Conservation (phyloP, 2,113 vertebrate species). For the Erpornis zantholeuca region DNA sequence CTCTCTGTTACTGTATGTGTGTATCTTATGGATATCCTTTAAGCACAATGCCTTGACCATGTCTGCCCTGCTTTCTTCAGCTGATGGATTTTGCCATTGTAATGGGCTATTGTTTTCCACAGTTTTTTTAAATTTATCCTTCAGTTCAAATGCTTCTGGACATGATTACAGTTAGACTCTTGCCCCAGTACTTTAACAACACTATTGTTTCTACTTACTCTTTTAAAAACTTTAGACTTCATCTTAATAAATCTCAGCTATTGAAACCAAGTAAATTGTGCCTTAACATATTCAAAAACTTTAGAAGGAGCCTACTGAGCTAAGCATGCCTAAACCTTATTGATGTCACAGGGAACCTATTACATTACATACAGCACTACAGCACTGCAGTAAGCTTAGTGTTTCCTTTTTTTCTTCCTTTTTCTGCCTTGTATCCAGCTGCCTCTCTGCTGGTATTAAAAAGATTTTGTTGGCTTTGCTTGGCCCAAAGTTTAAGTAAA, state of each 20-base stretch:
- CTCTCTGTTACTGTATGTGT: constrained; percentile 65
- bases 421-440: not conserved
- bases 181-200: not conserved
- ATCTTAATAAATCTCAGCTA: not conserved
- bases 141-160: constrained; percentile 45
- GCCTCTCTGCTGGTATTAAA: not conserved
- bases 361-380: not conserved
- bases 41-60: constrained; percentile 60
- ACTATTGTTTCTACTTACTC: not conserved
- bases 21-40: constrained; percentile 57
- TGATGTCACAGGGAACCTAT: not conserved
- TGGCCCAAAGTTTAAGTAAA: not conserved
- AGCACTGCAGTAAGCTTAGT: not conserved
- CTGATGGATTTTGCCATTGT: not conserved
- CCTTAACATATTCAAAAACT: not conserved
- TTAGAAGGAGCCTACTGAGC: not conserved
- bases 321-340: not conserved
- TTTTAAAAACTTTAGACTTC: not conserved
- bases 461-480: not conserved
- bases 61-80: constrained; percentile 50
- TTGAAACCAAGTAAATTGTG: not conserved
- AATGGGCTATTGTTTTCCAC: not conserved
- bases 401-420: not conserved
- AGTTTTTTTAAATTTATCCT: not conserved
- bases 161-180: not conserved